Evolutionary conservation across 30 jellyfish, hydroid and myxozoan species (phyloP).

Genomic region (Hydra vulgaris): DNA sequence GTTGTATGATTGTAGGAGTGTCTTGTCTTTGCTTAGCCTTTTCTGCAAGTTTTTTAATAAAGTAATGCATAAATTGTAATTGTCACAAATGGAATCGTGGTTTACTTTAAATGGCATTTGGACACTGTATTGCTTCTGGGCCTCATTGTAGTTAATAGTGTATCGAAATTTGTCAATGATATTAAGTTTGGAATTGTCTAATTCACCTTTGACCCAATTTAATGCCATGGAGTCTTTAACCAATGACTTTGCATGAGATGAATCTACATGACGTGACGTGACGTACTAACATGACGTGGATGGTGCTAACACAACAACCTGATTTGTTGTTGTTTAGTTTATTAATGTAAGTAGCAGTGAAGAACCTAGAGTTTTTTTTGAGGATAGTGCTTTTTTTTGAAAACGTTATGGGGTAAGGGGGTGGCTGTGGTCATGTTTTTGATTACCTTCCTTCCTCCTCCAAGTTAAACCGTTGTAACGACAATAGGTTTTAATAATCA

Average conservation of each 20-base stretch:
- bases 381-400: too few species aligned
- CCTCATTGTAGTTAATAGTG: neutral
- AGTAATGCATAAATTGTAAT: neutral
- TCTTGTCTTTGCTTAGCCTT: neutral
- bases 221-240: neutral
- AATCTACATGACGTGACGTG: too few species aligned
- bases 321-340: neutral
- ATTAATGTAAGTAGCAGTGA: too few species aligned
- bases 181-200: neutral
- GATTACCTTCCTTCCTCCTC: too few species aligned
- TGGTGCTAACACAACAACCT: neutral
- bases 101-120: neutral
- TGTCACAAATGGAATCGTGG: neutral
- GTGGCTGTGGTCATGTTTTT: too few species aligned
- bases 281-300: neutral
- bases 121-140: conserved; percentile 1
- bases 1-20: neutral
- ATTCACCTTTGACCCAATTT: neutral
- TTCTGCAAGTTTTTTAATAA: neutral
- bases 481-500: too few species aligned
- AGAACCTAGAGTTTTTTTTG: too few species aligned
- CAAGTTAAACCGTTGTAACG: too few species aligned
- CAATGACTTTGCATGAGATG: neutral
- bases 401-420: too few species aligned
- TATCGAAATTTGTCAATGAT: neutral